Percentiles rank a stretch among this genome's conserved stretches.
phyloP scores from a whole-genome alignment of 1,140 invertebrate genomes.

The Cherax quadricarinatus region DNA sequence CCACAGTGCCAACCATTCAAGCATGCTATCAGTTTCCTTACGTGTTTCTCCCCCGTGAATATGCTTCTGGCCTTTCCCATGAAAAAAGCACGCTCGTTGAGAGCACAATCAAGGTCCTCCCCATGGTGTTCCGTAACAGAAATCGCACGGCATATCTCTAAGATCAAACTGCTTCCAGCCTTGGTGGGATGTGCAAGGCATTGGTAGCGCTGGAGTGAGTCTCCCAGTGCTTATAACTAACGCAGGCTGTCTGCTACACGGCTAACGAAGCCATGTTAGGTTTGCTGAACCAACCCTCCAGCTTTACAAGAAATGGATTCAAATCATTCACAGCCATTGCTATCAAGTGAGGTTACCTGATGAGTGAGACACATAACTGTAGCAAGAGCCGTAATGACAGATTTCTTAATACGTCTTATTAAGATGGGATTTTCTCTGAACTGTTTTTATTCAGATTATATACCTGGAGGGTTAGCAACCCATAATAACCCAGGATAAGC shows the following conservation, averaged over 20 bases:
- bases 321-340: slow-evolving; percentile 58
- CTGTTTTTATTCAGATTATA: too few species aligned
- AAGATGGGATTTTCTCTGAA: too few species aligned
- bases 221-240: slow-evolving; percentile 70
- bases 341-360: slow-evolving; percentile 9
- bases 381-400: not conserved
- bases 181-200: slow-evolving; percentile 4
- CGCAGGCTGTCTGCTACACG: slow-evolving; percentile 63
- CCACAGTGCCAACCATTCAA: slow-evolving; percentile 33
- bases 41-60: slow-evolving; percentile 2
- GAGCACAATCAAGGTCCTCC: not conserved
- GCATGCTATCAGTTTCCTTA: not conserved
- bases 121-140: not conserved
- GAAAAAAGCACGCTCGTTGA: not conserved
- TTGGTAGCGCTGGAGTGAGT: slow-evolving; percentile 54
- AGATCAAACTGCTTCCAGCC: slow-evolving; percentile 9
- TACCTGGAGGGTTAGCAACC: too few species aligned
- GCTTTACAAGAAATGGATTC: slow-evolving; percentile 68
- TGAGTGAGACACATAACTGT: not conserved
- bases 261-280: slow-evolving; percentile 69
- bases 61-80: not conserved
- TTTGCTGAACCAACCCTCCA: slow-evolving; percentile 64
- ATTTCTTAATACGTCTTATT: too few species aligned
- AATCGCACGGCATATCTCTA: not conserved
- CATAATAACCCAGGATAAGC: too few species aligned